Evolutionary conservation across 2,888 invertebrate species (phyloP), one percentile per base, ranked within the genome.

Genomic region (Pimpla rufipes): DNA sequence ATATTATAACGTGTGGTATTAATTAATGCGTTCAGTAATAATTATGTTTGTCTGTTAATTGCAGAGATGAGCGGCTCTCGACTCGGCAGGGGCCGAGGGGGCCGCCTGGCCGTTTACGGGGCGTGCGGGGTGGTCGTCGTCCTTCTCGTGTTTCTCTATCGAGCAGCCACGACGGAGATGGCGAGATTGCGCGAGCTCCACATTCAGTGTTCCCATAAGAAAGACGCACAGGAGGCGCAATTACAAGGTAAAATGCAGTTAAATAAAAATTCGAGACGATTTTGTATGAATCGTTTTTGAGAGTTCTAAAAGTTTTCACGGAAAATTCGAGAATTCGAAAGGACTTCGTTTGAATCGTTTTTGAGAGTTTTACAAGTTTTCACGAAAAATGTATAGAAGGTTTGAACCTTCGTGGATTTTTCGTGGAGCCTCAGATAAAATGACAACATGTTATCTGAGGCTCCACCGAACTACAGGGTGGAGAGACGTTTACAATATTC

Each of bases 41-140:
- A 37, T 59, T 13, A 59, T 10, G 1, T 47, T 82, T 55, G 40
- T 11, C 76, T 82, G 29, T 67, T 52, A 50, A 81, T 87, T 85
- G 11, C 81, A 92, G 92, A 90, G 87, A 93, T 93, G 93, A 93
- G 86, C 85, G 92, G 92, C 83, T 90, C 93, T 87, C 90, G 92
- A 85, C 90, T 93, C 71, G 92, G 92, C 86, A 91, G 93, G 85
- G 93, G 92, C 86, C 92, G 93, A 79, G 90, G 89, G 59, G 92
- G 92, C 85, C 92, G 93, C 75, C 87, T 93, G 77, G 93, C 91
- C 74, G 86, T 93, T 47, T 92, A 92, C 77, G 90, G 86, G 50
- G 90, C 91, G 79, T 90, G 89, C 81, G 88, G 85, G 4, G 84
- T 91, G 71, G 86, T 87, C 57, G 75, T 91, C 18, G 55, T 92